Evolutionary conservation across 1,140 invertebrate genomes (phyloP).

Genomic region (Potamilus streckersoni): DNA sequence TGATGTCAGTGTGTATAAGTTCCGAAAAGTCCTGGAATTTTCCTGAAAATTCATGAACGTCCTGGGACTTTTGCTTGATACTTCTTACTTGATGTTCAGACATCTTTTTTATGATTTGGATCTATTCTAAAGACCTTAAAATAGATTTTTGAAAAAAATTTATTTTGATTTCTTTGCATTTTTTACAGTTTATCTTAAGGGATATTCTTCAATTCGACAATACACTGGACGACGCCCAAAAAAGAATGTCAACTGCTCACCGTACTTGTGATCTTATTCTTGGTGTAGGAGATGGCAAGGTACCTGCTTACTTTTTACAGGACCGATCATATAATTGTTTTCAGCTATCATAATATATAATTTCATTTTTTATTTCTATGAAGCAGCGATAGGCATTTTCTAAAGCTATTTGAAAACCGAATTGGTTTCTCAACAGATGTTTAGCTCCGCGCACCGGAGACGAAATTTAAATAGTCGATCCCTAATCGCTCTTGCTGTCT

Average conservation of each 20-base stretch:
- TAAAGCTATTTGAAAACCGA: not conserved
- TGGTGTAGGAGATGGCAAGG: constrained; percentile 59
- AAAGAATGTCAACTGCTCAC: constrained; percentile 37
- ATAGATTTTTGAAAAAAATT: not conserved
- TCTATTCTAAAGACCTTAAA: not conserved
- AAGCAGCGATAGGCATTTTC: not conserved
- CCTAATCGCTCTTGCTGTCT: too few species aligned
- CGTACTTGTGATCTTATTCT: constrained; percentile 57
- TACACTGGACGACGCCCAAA: constrained; percentile 42
- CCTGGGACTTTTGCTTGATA: too few species aligned
- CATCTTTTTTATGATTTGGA: too few species aligned
- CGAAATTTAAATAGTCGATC: too few species aligned
- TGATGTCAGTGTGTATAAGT: too few species aligned
- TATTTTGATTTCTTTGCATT: not conserved
- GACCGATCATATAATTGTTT: not conserved
- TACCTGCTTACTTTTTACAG: constrained; percentile 4
- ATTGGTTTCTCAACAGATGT: not conserved
- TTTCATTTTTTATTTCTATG: not conserved
- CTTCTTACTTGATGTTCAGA: too few species aligned
- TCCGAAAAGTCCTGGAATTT: too few species aligned
- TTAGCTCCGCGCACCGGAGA: too few species aligned
- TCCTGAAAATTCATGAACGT: too few species aligned
- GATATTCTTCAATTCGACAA: constrained; percentile 57
- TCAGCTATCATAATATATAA: too few species aligned
- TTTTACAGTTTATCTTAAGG: constrained; percentile 44